These are phyloP conservation scores for Stegodyphus mimosarum DNA, from an alignment of 1,140 invertebrate species.

Conservation along the genomic window DNA sequence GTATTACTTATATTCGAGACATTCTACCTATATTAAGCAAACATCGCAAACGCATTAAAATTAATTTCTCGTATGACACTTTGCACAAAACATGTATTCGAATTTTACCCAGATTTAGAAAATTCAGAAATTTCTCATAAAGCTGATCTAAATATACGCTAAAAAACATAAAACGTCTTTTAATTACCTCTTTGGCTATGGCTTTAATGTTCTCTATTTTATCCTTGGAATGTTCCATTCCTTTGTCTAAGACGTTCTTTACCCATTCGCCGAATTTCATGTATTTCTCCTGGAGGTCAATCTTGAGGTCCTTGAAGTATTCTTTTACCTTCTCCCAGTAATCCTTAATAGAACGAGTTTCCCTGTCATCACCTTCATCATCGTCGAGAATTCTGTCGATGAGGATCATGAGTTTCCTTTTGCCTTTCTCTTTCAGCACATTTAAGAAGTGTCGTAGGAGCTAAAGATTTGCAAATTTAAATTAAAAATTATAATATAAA, in stretches of 20 bases:
- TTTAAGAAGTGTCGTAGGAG: conserved; percentile 19
- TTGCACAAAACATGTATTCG: neutral
- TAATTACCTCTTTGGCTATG: conserved; percentile 49
- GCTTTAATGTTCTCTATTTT: conserved; percentile 47
- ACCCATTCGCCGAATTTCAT: conserved; percentile 57
- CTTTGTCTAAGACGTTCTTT: conserved; percentile 27
- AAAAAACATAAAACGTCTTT: neutral
- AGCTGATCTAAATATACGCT: neutral
- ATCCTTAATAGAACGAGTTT: neutral
- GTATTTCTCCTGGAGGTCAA: conserved; percentile 55
- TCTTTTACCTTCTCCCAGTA: conserved; percentile 54
- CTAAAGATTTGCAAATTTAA: too few species aligned
- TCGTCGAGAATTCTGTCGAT: conserved; percentile 24
- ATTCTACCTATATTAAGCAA: too few species aligned
- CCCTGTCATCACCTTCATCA: conserved; percentile 6
- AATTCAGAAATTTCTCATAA: neutral
- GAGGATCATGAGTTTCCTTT: conserved; percentile 27
- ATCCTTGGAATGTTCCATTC: conserved; percentile 42
- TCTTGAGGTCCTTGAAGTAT: conserved; percentile 55
- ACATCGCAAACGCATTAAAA: too few species aligned
- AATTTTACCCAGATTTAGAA: neutral
- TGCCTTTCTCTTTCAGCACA: conserved; percentile 25
- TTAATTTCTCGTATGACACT: too few species aligned
- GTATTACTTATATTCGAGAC: too few species aligned
- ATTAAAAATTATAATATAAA: too few species aligned